These are phyloP conservation scores for Zele albiditarsus DNA, from an alignment of 2,888 invertebrate species.

Conservation along the genomic window DNA sequence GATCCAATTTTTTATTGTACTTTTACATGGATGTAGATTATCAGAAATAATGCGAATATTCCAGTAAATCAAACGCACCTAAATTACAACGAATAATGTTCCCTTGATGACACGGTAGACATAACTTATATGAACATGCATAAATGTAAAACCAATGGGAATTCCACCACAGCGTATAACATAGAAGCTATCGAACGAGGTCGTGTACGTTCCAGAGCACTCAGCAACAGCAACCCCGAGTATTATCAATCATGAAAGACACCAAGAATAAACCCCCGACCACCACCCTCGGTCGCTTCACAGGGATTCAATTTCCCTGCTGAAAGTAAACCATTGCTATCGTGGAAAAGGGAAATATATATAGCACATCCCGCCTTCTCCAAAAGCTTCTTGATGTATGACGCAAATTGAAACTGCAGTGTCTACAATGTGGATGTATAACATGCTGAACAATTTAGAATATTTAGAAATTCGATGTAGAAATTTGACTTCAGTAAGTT, in stretches of 20 bases:
- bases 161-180: background rate
- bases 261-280: conserved; percentile 2
- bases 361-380: background rate
- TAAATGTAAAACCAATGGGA: background rate
- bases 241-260: conserved; percentile 10
- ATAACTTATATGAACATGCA: too few species aligned
- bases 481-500: too few species aligned
- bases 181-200: background rate
- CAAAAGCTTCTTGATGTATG: too few species aligned
- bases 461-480: too few species aligned
- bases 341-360: background rate
- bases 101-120: background rate
- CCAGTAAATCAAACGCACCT: background rate
- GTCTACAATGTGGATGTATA: too few species aligned
- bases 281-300: background rate
- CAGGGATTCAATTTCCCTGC: background rate
- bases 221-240: background rate
- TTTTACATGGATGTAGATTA: background rate
- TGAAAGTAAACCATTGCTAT: background rate
- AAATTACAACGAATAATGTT: background rate
- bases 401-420: too few species aligned
- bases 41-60: background rate
- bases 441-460: too few species aligned
- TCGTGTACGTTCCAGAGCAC: conserved; percentile 1
- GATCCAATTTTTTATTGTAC: background rate